Percentiles rank a stretch among this genome's conserved stretches.
These are phyloP conservation scores for Gymnopithys bicolor DNA, from an alignment of 2,797 vertebrate genomes.

Conservation along the genomic window DNA sequence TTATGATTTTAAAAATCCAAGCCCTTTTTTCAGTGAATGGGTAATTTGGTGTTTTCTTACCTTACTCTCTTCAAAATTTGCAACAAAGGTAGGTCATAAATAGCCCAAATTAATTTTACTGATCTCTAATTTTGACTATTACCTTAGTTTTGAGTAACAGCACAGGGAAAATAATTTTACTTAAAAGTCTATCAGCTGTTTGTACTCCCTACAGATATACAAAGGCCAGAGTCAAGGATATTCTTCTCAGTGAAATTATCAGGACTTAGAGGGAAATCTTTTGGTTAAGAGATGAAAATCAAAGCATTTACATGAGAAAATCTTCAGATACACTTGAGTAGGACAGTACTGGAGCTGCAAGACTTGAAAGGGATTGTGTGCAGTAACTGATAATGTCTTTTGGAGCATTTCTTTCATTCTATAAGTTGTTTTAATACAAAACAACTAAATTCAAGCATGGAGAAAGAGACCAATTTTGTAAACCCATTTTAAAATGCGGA, in stretches of 20 bases:
- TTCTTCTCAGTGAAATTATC: neutral
- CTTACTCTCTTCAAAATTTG: neutral
- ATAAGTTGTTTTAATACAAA: neutral
- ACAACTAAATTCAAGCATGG: neutral
- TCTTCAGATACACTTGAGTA: neutral
- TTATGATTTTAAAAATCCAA: slow-evolving; percentile 19
- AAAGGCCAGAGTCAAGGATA: neutral
- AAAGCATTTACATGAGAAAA: neutral
- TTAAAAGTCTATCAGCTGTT: neutral
- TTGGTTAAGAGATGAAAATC: neutral
- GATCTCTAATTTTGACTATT: neutral
- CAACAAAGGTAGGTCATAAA: neutral
- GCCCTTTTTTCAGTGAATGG: neutral
- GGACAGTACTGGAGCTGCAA: neutral
- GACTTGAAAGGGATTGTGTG: neutral
- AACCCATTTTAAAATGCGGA: neutral
- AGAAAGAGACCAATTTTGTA: neutral
- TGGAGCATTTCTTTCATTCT: neutral
- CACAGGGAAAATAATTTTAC: neutral
- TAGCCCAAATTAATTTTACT: neutral
- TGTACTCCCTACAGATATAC: neutral
- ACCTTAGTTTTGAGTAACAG: neutral
- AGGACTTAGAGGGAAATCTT: neutral
- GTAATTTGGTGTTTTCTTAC: neutral
- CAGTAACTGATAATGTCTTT: neutral